Evolutionary conservation across 2,888 invertebrate species (phyloP).

Genomic region (Sabatieria punctata): DNA sequence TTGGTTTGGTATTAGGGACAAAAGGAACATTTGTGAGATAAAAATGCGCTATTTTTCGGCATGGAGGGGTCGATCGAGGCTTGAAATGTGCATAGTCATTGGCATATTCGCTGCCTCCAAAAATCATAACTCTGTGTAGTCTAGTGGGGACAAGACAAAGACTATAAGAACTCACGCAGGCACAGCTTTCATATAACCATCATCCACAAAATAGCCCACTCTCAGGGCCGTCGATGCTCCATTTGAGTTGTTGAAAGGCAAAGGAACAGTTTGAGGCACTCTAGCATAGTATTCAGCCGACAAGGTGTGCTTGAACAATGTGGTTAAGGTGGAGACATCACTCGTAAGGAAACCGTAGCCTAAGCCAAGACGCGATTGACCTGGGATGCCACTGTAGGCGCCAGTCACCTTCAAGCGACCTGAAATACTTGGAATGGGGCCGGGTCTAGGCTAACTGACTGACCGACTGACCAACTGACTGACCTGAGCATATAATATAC

Average conservation of each 20-base stretch:
- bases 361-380: slow-evolving; percentile 19
- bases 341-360: slow-evolving; percentile 24
- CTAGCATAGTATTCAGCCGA: slow-evolving; percentile 1
- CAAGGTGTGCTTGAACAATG: background rate
- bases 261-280: slow-evolving; percentile 10
- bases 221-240: slow-evolving; percentile 5
- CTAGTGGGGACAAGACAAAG: too few relatives aligned
- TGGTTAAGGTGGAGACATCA: background rate
- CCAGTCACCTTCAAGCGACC: slow-evolving; percentile 16
- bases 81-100: too few relatives aligned
- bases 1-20: too few relatives aligned
- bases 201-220: slow-evolving; percentile 32
- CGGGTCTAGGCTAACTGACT: too few relatives aligned
- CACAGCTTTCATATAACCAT: slow-evolving; percentile 30
- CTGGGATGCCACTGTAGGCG: slow-evolving; percentile 22
- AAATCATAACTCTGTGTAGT: too few relatives aligned
- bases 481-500: too few relatives aligned
- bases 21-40: too few relatives aligned
- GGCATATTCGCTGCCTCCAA: too few relatives aligned
- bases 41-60: too few relatives aligned
- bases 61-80: too few relatives aligned
- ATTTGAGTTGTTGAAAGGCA: slow-evolving; percentile 11
- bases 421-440: too few relatives aligned
- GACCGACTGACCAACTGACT: too few relatives aligned
- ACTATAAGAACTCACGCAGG: slow-evolving; percentile 26